Conservation (phyloP, 1,140 invertebrate genomes). For the Tetramorium alpestre region DNA sequence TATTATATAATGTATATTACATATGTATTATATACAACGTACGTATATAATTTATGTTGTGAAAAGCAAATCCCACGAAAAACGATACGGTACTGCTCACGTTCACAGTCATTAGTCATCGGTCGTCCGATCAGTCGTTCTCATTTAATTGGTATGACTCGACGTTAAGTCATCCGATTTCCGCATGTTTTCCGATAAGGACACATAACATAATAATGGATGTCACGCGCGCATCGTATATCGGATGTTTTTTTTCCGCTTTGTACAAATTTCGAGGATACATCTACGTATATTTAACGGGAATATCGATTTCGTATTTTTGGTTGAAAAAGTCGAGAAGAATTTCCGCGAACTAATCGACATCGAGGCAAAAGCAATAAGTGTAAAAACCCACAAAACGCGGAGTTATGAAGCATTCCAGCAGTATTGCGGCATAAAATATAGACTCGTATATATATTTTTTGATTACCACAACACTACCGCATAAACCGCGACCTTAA, state of each 20-base stretch:
- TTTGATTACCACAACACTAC: no score
- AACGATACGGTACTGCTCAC: neutral
- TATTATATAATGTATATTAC: no score
- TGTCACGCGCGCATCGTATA: neutral
- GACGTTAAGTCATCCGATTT: conserved; percentile 20
- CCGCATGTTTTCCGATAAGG: neutral
- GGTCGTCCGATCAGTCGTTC: neutral
- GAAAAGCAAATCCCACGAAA: neutral
- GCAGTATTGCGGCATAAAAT: no score
- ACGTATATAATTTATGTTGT: neutral
- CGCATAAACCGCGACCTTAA: no score
- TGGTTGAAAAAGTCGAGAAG: neutral
- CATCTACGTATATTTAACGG: neutral
- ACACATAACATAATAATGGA: neutral
- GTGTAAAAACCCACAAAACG: no score
- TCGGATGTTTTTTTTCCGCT: neutral
- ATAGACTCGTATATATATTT: no score
- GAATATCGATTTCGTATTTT: neutral
- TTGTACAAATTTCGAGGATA: neutral
- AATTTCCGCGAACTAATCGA: neutral
- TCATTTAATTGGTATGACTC: conserved; percentile 19
- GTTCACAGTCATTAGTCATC: neutral
- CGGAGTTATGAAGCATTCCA: no score
- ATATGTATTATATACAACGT: no score
- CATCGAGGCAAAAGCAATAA: neutral